A percentile compares a stretch with the other conserved stretches of the same genome.
Evolutionary conservation across 2,113 vertebrate species (phyloP).

Genomic region (Ursus arctos): DNA sequence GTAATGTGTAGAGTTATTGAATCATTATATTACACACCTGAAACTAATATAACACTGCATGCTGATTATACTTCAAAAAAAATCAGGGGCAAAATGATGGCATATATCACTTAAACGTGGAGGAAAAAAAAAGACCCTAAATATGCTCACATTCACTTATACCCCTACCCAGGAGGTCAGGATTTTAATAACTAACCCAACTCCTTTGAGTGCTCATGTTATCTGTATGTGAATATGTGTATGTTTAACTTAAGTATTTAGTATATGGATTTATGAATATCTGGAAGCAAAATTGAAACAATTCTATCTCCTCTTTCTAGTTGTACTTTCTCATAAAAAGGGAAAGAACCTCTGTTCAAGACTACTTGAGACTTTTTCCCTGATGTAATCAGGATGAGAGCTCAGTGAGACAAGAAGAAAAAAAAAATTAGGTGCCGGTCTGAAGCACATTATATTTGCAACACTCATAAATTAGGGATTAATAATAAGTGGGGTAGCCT

Average conservation of each 20-base stretch:
- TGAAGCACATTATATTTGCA: not conserved
- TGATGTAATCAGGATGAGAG: not conserved
- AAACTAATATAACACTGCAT: not conserved
- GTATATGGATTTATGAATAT: not conserved
- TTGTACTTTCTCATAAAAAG: not conserved
- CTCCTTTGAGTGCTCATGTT: not conserved
- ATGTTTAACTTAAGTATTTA: conserved; percentile 21
- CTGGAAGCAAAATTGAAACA: not conserved
- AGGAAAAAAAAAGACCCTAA: not conserved
- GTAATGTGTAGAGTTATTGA: not conserved
- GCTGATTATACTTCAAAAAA: not conserved
- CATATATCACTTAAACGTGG: not conserved
- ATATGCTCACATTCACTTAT: not conserved
- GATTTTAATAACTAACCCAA: conserved; percentile 14
- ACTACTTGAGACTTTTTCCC: not conserved
- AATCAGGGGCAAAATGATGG: not conserved
- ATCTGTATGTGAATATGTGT: not conserved
- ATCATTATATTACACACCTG: not conserved
- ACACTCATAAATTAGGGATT: not conserved
- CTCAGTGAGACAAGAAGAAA: not conserved
- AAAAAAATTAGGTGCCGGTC: not conserved
- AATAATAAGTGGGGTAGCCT: not conserved
- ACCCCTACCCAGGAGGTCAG: not conserved
- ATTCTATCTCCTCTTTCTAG: not conserved
- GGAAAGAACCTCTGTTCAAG: not conserved